Evolutionary conservation across 2,797 vertebrate genomes (phyloP).

Genomic region (Microchirus variegatus): DNA sequence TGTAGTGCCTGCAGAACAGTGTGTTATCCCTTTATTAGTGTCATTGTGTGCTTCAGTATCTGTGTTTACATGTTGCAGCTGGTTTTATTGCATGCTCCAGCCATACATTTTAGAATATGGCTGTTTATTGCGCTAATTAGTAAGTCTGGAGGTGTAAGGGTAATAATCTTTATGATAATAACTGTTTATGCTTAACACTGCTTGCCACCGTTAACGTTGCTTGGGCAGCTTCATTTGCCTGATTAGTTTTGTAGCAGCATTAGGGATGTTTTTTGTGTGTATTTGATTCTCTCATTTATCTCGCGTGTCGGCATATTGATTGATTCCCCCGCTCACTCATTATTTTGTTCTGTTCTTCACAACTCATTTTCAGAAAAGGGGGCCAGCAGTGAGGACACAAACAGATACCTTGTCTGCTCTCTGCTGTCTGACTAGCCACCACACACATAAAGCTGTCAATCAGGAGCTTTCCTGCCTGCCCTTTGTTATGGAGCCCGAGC

Average conservation of each 20-base stretch:
- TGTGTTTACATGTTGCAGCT: conserved; percentile 56
- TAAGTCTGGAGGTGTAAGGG: conserved; percentile 76
- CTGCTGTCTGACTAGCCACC: conserved; percentile 68
- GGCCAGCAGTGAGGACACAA: conserved; percentile 63
- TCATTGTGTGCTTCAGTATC: conserved; percentile 25
- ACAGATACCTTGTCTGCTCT: conserved; percentile 70
- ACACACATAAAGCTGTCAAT: conserved; percentile 81
- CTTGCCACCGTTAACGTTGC: conserved; percentile 69
- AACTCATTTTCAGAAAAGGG: conserved; percentile 75
- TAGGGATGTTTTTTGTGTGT: conserved; percentile 61
- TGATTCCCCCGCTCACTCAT: conserved; percentile 75
- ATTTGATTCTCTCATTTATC: conserved; percentile 76
- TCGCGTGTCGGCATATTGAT: conserved; percentile 75
- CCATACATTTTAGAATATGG: conserved; percentile 72
- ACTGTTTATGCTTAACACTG: conserved; percentile 74
- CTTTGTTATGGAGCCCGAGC: conserved; percentile 79
- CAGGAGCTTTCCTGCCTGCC: conserved; percentile 72
- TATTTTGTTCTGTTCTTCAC: conserved; percentile 78
- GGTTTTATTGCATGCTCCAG: conserved; percentile 60
- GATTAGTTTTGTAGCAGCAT: conserved; percentile 75
- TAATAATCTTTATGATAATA: conserved; percentile 82
- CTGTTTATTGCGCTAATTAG: conserved; percentile 81
- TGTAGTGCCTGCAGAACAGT: conserved; percentile 50
- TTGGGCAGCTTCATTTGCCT: conserved; percentile 74
- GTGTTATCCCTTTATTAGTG: conserved; percentile 52